Conservation (phyloP, 2,113 vertebrate species). For the Vulpes lagopus region DNA sequence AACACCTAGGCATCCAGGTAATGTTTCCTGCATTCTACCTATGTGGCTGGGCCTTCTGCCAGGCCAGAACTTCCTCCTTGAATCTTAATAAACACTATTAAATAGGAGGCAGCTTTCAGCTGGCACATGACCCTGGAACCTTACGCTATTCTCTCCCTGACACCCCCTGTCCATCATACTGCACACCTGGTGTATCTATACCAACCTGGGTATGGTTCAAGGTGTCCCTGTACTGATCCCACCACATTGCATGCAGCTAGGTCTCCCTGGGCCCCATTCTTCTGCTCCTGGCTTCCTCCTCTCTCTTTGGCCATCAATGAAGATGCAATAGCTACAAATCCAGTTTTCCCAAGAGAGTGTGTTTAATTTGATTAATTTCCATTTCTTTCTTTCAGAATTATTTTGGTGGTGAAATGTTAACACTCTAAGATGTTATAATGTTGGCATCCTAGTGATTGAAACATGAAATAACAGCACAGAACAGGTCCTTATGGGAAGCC, state of each 20-base stretch:
- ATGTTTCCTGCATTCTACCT: neutral
- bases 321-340: neutral
- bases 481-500: constrained; percentile 15
- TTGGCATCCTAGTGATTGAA: neutral
- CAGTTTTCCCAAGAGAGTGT: neutral
- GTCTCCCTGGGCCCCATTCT: neutral
- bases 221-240: neutral
- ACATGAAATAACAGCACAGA: constrained; percentile 55
- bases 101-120: neutral
- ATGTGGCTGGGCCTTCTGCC: neutral
- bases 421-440: neutral
- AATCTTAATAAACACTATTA: neutral
- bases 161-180: neutral
- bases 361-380: constrained; percentile 53
- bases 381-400: constrained; percentile 24
- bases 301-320: neutral
- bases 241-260: too few relatives aligned
- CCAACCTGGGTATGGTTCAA: neutral
- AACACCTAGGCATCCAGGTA: neutral
- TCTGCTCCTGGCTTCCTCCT: neutral
- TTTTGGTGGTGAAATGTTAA: constrained; percentile 48
- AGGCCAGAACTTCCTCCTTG: neutral
- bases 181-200: neutral
- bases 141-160: neutral
- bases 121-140: neutral